These are phyloP conservation scores for Clupea harengus DNA, from an alignment of 2,113 vertebrate species.

Conservation along the genomic window DNA sequence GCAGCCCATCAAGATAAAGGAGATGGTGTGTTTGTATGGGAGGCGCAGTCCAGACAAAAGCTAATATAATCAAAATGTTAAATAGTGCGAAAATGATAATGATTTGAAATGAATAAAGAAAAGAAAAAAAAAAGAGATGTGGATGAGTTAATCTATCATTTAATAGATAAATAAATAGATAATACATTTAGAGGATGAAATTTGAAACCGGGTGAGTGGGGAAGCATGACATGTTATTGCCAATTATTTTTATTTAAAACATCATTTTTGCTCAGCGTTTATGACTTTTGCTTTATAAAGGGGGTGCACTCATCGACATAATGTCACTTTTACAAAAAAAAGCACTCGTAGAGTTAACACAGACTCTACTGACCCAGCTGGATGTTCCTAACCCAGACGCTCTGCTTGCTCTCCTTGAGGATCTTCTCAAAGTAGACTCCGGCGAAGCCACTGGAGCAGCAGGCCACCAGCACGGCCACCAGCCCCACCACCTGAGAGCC, in stretches of 20 bases:
- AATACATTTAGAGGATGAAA: background rate
- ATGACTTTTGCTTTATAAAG: background rate
- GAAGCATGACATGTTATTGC: background rate
- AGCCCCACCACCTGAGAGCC: slow-evolving; percentile 90
- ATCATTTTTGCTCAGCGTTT: background rate
- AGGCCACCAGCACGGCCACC: slow-evolving; percentile 87
- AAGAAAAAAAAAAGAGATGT: background rate
- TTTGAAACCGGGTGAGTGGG: too few relatives aligned
- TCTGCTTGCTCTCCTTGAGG: slow-evolving; percentile 95
- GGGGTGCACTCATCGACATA: background rate
- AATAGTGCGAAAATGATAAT: background rate
- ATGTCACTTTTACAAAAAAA: background rate
- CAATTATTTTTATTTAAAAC: background rate
- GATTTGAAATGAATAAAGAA: background rate
- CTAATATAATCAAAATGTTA: background rate
- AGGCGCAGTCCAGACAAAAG: background rate
- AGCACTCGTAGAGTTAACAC: background rate
- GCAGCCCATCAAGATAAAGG: background rate
- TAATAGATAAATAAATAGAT: too few relatives aligned
- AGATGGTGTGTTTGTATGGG: background rate
- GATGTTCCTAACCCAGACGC: slow-evolving; percentile 98
- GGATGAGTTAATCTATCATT: background rate
- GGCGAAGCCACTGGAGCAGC: slow-evolving; percentile 96
- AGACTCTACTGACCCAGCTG: slow-evolving; percentile 81
- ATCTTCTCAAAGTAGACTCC: slow-evolving; percentile 99